phyloP scores from a whole-genome alignment of 2,113 vertebrate genomes.

The Chaetorhynchus papuensis region DNA sequence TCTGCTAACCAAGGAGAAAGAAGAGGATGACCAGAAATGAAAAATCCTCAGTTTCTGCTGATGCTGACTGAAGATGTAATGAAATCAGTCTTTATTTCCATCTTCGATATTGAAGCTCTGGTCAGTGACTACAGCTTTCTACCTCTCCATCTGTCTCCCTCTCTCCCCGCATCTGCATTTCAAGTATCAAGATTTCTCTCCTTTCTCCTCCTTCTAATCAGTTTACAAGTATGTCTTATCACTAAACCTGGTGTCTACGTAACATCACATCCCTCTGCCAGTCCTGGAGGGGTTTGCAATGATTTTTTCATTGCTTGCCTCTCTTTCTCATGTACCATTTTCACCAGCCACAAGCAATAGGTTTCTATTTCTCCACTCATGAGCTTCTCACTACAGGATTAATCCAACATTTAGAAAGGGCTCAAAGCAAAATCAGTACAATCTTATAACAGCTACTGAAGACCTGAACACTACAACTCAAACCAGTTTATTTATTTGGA shows the following conservation, averaged over 20 bases:
- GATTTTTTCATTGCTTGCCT: background rate
- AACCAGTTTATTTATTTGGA: background rate
- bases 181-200: background rate
- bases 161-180: background rate
- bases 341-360: background rate
- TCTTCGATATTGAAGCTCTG: background rate
- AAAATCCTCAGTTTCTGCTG: background rate
- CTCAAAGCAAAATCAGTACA: background rate
- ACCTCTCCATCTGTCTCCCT: background rate
- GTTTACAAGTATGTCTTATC: background rate
- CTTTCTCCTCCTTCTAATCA: background rate
- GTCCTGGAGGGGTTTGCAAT: background rate
- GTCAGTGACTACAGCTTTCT: background rate
- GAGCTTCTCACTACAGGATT: background rate
- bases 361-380: background rate
- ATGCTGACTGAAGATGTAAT: background rate
- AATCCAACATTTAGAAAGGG: background rate
- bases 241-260: background rate
- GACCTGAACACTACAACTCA: background rate
- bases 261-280: background rate
- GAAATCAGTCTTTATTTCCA: background rate
- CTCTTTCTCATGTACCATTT: background rate
- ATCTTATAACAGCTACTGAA: background rate
- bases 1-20: background rate
- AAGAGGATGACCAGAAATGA: background rate